phyloP scores from a whole-genome alignment of 2,113 vertebrate species.

The Cardinalis cardinalis region DNA sequence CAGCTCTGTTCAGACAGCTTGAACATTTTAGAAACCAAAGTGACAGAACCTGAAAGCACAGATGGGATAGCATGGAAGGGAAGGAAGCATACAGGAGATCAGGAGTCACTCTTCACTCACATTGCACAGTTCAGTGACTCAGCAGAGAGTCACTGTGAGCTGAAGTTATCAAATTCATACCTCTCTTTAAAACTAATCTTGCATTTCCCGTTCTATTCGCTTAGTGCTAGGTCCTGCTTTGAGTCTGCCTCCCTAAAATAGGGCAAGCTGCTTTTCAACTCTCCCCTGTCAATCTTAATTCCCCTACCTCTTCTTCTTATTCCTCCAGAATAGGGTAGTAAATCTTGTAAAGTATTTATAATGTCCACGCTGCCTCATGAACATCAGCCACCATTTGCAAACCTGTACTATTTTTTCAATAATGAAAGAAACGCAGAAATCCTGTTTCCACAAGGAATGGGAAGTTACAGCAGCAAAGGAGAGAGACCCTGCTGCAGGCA shows the following conservation, averaged over 20 bases:
- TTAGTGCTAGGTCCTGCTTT: background rate
- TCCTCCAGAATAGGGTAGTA: background rate
- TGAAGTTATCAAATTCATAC: background rate
- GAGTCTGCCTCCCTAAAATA: background rate
- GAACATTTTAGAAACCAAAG: background rate
- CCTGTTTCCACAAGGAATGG: background rate
- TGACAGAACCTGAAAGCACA: background rate
- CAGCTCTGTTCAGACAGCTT: background rate
- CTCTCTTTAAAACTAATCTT: background rate
- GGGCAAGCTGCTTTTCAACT: background rate
- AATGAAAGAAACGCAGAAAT: background rate
- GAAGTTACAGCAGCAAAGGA: background rate
- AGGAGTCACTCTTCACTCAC: background rate
- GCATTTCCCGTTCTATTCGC: background rate
- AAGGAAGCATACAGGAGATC: background rate
- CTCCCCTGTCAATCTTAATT: background rate
- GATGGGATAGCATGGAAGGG: background rate
- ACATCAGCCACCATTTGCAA: background rate
- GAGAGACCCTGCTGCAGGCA: rapidly evolving
- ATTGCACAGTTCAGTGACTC: background rate
- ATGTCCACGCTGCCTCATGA: background rate
- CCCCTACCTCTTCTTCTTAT: background rate
- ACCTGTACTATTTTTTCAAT: background rate
- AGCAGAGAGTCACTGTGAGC: background rate
- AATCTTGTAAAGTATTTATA: background rate